Percentiles rank a stretch among this genome's conserved stretches.
These are phyloP conservation scores for Pinna nobilis DNA, from an alignment of 1,140 invertebrate species.

Conservation along the genomic window DNA sequence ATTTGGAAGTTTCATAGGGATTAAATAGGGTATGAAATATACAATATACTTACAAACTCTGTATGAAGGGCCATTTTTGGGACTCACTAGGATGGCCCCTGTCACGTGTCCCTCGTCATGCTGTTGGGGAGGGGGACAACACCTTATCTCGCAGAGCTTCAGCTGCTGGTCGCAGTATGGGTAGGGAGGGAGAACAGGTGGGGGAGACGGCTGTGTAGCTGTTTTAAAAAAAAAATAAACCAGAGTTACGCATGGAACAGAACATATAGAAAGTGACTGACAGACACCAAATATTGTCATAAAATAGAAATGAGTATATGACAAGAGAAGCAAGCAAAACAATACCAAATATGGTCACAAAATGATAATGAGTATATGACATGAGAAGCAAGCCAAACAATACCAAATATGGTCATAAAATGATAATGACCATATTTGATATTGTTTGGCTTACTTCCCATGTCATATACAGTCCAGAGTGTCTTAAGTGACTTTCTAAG, in stretches of 20 bases:
- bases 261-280: background rate
- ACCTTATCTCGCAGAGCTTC: conserved; percentile 38
- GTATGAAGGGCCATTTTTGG: conserved; percentile 3
- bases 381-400: too few relatives aligned
- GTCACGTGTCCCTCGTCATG: conserved; percentile 23
- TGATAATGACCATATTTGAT: too few relatives aligned
- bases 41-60: conserved; percentile 12
- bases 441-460: too few relatives aligned
- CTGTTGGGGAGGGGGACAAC: conserved; percentile 43
- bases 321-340: too few relatives aligned
- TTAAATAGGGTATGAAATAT: background rate
- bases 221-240: background rate
- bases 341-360: too few relatives aligned
- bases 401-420: too few relatives aligned
- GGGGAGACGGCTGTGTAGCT: conserved; percentile 2
- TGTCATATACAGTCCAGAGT: too few relatives aligned
- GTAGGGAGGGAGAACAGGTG: conserved; percentile 31
- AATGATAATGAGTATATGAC: too few relatives aligned
- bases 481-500: too few relatives aligned
- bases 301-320: too few relatives aligned
- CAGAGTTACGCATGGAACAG: background rate
- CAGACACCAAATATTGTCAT: background rate
- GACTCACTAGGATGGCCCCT: background rate
- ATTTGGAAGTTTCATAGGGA: background rate
- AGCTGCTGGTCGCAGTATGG: conserved; percentile 23